These are phyloP conservation scores for Tachysurus fulvidraco DNA, from an alignment of 2,113 vertebrate species.

Conservation along the genomic window DNA sequence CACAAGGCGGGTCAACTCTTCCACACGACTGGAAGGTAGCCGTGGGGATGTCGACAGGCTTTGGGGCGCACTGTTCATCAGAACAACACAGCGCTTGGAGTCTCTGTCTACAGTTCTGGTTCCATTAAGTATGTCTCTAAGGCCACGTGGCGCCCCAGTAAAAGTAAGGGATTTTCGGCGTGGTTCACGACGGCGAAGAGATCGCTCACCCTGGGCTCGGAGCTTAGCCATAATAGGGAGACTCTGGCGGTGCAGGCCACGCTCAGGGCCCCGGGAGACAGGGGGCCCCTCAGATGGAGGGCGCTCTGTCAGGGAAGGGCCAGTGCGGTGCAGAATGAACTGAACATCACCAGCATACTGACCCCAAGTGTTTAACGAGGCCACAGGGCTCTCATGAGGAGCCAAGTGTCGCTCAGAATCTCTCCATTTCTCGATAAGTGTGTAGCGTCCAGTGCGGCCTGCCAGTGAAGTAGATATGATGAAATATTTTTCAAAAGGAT, in stretches of 20 bases:
- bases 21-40: slow-evolving; percentile 71
- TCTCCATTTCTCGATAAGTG: slow-evolving; percentile 95
- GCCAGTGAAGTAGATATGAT: slow-evolving; percentile 27
- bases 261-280: slow-evolving; percentile 83
- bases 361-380: slow-evolving; percentile 96
- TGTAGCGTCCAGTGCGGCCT: slow-evolving; percentile 95
- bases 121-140: slow-evolving; percentile 87
- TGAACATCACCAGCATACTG: slow-evolving; percentile 97
- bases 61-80: slow-evolving; percentile 63
- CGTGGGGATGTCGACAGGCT: slow-evolving; percentile 58
- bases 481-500: neutral
- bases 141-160: slow-evolving; percentile 86
- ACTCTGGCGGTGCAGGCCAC: slow-evolving; percentile 91
- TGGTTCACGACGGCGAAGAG: slow-evolving; percentile 87
- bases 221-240: slow-evolving; percentile 92
- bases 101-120: slow-evolving; percentile 77
- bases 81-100: slow-evolving; percentile 82
- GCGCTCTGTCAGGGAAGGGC: slow-evolving; percentile 88
- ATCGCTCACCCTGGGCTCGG: slow-evolving; percentile 80
- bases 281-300: slow-evolving; percentile 85
- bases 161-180: slow-evolving; percentile 96
- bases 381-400: slow-evolving; percentile 91
- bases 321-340: slow-evolving; percentile 89
- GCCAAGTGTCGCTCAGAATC: slow-evolving; percentile 91
- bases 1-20: slow-evolving; percentile 86